phyloP scores from a whole-genome alignment of 2,888 invertebrate species.

The Lissocephala sabroskyi region DNA sequence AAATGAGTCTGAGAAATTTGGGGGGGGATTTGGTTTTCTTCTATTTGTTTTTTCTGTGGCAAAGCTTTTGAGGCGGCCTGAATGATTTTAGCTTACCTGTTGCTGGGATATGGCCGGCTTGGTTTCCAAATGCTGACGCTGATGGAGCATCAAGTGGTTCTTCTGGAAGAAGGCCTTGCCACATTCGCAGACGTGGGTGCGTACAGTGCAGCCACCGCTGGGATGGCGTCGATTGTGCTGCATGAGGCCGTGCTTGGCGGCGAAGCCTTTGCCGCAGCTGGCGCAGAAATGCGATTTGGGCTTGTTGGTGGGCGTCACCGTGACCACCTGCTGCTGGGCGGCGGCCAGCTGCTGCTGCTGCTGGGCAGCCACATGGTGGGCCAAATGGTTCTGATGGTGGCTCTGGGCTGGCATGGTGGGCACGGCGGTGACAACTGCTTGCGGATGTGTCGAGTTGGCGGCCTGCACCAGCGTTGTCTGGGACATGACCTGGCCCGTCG shows the following conservation, averaged over 20 bases:
- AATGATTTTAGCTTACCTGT: slow-evolving; percentile 67
- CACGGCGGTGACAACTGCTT: slow-evolving; percentile 67
- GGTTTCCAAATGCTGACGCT: slow-evolving; percentile 80
- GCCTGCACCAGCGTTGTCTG: slow-evolving; percentile 72
- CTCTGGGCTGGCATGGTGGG: slow-evolving; percentile 66
- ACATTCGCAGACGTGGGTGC: slow-evolving; percentile 87
- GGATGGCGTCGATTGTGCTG: slow-evolving; percentile 87
- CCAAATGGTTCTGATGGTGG: slow-evolving; percentile 72
- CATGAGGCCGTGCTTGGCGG: slow-evolving; percentile 85
- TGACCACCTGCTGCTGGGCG: slow-evolving; percentile 64
- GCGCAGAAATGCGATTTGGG: slow-evolving; percentile 85
- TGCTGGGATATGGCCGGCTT: slow-evolving; percentile 71
- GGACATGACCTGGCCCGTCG: slow-evolving; percentile 72
- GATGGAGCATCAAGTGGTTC: slow-evolving; percentile 86
- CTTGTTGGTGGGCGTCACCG: slow-evolving; percentile 71
- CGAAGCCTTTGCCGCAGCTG: slow-evolving; percentile 87
- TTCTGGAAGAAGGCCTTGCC: slow-evolving; percentile 91
- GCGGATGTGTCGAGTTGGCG: slow-evolving; percentile 69
- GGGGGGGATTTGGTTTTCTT: background rate
- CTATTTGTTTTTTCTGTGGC: background rate
- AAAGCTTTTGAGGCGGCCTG: slow-evolving; percentile 11
- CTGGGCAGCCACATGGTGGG: slow-evolving; percentile 47
- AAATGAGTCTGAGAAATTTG: background rate
- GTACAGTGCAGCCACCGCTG: slow-evolving; percentile 84
- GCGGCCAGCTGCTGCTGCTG: no score